phyloP scores from a whole-genome alignment of 2,888 invertebrate genomes.

The Petrophora chlorosata region DNA sequence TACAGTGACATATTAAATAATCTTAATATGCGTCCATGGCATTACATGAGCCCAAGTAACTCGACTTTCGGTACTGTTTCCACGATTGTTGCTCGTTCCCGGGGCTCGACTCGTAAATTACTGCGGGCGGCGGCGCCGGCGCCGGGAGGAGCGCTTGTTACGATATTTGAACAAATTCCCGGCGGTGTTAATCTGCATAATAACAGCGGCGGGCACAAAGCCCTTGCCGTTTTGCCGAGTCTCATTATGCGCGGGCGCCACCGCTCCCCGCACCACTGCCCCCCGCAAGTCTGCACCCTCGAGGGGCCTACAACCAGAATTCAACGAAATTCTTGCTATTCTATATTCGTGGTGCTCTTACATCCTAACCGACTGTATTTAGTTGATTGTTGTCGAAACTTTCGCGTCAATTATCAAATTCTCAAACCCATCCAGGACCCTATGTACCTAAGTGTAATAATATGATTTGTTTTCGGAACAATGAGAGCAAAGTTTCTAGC shows the following conservation, averaged over 20 bases:
- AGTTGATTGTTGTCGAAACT: not conserved
- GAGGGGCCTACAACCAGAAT: slow-evolving; percentile 15
- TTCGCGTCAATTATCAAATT: not conserved
- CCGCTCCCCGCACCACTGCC: slow-evolving; percentile 49
- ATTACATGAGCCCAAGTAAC: too few relatives aligned
- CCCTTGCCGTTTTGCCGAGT: slow-evolving; percentile 78
- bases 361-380: slow-evolving; percentile 4
- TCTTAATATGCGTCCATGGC: too few relatives aligned
- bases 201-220: slow-evolving; percentile 81
- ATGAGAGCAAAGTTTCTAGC: too few relatives aligned
- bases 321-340: slow-evolving; percentile 13
- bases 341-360: slow-evolving; percentile 9
- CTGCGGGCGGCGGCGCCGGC: slow-evolving; percentile 71
- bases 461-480: too few relatives aligned
- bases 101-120: slow-evolving; percentile 78
- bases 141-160: slow-evolving; percentile 81
- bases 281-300: not conserved
- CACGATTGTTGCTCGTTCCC: slow-evolving; percentile 36
- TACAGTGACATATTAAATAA: too few relatives aligned
- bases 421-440: not conserved
- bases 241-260: slow-evolving; percentile 80
- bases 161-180: slow-evolving; percentile 84
- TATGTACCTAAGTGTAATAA: not conserved
- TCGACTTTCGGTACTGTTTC: slow-evolving; percentile 19
- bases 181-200: slow-evolving; percentile 84